A percentile compares a stretch with the other conserved stretches of the same genome.
Evolutionary conservation across 2,113 vertebrate genomes (phyloP).

Genomic region (Cettia cetti): DNA sequence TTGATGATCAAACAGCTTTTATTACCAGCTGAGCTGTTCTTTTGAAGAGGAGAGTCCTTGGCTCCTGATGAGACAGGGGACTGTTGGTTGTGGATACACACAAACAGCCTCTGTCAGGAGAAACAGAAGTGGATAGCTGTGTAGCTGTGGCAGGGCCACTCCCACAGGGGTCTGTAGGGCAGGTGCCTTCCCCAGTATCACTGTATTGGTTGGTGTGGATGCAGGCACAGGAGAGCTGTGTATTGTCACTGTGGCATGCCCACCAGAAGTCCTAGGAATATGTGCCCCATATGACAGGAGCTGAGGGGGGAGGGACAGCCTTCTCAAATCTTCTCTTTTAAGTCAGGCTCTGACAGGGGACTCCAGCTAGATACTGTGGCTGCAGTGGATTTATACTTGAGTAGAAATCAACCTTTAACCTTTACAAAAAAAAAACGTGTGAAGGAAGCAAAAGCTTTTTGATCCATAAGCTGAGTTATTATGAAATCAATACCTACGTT

Average conservation of each 20-base stretch:
- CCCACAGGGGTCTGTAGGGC: not conserved
- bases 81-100: not conserved
- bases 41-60: not conserved
- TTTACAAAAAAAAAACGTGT: not conserved
- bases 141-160: not conserved
- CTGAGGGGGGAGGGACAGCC: not conserved
- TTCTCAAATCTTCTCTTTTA: not conserved
- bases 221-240: not conserved
- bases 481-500: conserved; percentile 54
- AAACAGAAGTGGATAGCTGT: not conserved
- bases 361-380: not conserved
- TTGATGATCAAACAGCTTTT: not conserved
- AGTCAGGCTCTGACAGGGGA: not conserved
- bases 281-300: not conserved
- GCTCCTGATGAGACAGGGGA: not conserved
- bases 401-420: not conserved
- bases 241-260: not conserved
- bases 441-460: conserved; percentile 38
- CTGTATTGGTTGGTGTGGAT: not conserved
- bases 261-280: not conserved
- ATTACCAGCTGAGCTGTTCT: not conserved
- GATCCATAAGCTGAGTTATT: conserved; percentile 8
- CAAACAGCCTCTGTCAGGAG: not conserved
- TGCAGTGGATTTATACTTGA: not conserved
- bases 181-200: not conserved